Base-by-base conservation (phyloP, 53 echinoderm and acorn worm genomes). In the Luidia sarsii region DNA sequence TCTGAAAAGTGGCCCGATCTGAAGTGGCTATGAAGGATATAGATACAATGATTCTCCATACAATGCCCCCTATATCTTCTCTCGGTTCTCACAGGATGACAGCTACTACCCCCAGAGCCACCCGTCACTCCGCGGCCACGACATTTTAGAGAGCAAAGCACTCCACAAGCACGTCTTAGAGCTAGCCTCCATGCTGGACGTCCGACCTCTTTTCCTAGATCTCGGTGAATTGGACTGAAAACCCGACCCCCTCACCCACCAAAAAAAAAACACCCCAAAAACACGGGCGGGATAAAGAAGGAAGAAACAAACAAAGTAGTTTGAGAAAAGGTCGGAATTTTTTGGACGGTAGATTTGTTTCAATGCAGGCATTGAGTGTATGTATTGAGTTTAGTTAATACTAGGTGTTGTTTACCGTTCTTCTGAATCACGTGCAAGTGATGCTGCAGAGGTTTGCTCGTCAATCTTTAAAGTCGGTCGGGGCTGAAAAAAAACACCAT, bases 121-220 rank as follows among this genome's bases (percentile, higher is more conserved):
- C 60, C 99, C 99, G 0, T 91, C 88, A 33, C 88, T 99, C n/a
- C 61, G 80, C 22, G 94, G 94, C 1, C 83, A 89, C 65, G 99
- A 99, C 1, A 89, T 99, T 53, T 84, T 99, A 50, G 99, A 99
- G 66, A 91, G 86, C 51, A 84, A 64, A 28, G 64, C 81, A 67
- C 87, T 99, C 15, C 94, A 99, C 75, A 94, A 94, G 67, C 79
- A 88, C 35, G 69, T 91, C 46, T 80, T 99, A 48, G 99, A 99
- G 72, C 87, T 99, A 55, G 99, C 99, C 14, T 94, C 94, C 50
- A 99, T 99, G 94, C 74, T 99, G 38, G 94, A 99, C 77, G 94
- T 99, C 32, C 65, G 94, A 39, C 65, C 99, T 27, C 74, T 94
- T 29, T 99, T 94, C 67, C 85, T 99, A 27, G 99, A 94, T 48